phyloP scores from a whole-genome alignment of 2,888 invertebrate species.

The Hypena proboscidalis region DNA sequence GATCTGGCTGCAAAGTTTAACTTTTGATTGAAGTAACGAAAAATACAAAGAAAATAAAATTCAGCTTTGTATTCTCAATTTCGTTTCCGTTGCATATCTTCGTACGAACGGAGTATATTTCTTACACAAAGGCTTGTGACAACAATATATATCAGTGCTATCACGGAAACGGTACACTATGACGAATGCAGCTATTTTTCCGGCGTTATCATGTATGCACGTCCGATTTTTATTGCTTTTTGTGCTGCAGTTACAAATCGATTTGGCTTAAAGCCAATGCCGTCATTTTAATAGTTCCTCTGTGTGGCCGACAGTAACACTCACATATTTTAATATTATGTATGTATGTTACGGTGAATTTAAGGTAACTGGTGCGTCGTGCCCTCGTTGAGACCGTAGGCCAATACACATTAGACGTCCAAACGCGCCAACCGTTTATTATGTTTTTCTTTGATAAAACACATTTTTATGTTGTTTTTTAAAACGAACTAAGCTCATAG shows the following conservation, averaged over 20 bases:
- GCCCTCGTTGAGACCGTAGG: neutral
- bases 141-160: conserved; percentile 59
- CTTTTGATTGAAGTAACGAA: too few relatives aligned
- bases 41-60: too few relatives aligned
- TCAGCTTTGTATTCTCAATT: neutral
- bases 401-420: neutral
- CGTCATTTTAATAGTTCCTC: conserved; percentile 77
- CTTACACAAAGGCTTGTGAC: conserved; percentile 44
- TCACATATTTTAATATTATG: conserved; percentile 47
- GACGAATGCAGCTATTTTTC: conserved; percentile 76
- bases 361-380: neutral
- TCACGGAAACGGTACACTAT: conserved; percentile 65
- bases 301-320: conserved; percentile 52
- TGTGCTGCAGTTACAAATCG: conserved; percentile 82
- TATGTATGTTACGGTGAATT: conserved; percentile 6
- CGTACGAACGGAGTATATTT: conserved; percentile 27
- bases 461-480: neutral
- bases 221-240: conserved; percentile 81
- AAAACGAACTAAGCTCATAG: neutral
- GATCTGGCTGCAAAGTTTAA: too few relatives aligned
- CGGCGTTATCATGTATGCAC: conserved; percentile 74
- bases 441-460: neutral
- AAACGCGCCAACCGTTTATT: neutral
- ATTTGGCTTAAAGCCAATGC: conserved; percentile 80
- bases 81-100: conserved; percentile 1